Percentiles rank a stretch among this genome's conserved stretches.
phyloP scores from a whole-genome alignment of 2,797 vertebrate species.

The Lerista edwardsae region DNA sequence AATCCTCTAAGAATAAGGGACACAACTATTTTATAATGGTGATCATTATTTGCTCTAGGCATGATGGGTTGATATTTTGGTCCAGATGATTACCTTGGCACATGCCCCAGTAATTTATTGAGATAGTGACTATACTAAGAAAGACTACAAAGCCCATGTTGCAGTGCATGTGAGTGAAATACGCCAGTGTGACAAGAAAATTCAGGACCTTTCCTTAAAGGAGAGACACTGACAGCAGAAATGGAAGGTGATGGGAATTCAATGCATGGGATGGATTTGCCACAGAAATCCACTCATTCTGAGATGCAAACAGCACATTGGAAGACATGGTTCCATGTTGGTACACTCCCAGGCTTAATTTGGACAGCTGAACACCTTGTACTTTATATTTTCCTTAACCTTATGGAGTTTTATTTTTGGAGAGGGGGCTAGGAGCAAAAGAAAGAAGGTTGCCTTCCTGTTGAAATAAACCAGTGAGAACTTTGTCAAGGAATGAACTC shows the following conservation, averaged over 20 bases:
- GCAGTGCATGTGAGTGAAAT: neutral
- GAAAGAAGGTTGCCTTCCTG: slow-evolving; percentile 63
- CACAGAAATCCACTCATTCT: neutral
- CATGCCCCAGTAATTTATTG: neutral
- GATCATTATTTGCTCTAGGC: too few species aligned
- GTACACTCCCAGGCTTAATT: neutral
- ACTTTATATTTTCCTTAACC: slow-evolving; percentile 41
- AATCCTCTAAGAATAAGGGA: neutral
- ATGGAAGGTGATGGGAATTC: neutral
- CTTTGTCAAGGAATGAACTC: slow-evolving; percentile 87
- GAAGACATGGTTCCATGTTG: neutral
- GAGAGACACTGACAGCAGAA: neutral
- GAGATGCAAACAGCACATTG: neutral
- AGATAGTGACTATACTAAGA: neutral
- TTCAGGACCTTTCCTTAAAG: neutral
- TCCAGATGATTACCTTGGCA: neutral
- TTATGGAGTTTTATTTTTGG: slow-evolving; percentile 2
- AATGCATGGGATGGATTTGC: neutral
- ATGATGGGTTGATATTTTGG: neutral
- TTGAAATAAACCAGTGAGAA: slow-evolving; percentile 82
- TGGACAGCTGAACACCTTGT: neutral
- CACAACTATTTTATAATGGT: neutral
- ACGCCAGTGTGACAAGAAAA: neutral
- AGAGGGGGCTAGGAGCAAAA: slow-evolving; percentile 21
- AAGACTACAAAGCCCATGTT: neutral